These are phyloP conservation scores for Eidolon helvum DNA, from an alignment of 2,113 vertebrate genomes.

Conservation along the genomic window DNA sequence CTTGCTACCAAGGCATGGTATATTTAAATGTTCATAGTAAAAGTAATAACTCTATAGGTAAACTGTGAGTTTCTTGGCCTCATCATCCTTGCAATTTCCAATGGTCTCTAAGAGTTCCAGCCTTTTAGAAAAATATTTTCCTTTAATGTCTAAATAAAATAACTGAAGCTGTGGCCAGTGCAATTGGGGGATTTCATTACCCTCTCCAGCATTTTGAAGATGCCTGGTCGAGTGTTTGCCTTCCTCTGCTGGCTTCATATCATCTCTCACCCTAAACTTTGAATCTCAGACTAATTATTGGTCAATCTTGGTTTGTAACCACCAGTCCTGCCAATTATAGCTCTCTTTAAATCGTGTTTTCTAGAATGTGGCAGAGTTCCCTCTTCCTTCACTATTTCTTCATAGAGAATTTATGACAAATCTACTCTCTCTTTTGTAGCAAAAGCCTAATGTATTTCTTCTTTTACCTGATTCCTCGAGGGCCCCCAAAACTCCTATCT, in stretches of 20 bases:
- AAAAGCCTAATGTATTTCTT: not conserved
- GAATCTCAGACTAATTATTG: not conserved
- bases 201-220: not conserved
- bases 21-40: not conserved
- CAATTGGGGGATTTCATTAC: not conserved
- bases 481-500: not conserved
- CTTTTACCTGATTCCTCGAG: not conserved
- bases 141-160: not conserved
- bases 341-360: not conserved
- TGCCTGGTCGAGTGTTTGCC: not conserved
- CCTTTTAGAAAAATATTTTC: not conserved
- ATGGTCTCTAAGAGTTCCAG: not conserved
- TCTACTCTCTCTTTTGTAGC: not conserved
- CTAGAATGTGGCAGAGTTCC: not conserved
- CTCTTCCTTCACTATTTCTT: not conserved
- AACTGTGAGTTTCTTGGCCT: not conserved
- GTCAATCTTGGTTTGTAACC: not conserved
- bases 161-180: not conserved
- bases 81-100: not conserved
- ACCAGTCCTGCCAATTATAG: not conserved
- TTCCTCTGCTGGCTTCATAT: not conserved
- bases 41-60: not conserved
- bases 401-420: not conserved
- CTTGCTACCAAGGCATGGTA: not conserved
- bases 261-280: not conserved